A percentile compares a stretch with the other conserved stretches of the same genome.
phyloP scores from a whole-genome alignment of 2,113 vertebrate genomes.

The Psettodes erumei region DNA sequence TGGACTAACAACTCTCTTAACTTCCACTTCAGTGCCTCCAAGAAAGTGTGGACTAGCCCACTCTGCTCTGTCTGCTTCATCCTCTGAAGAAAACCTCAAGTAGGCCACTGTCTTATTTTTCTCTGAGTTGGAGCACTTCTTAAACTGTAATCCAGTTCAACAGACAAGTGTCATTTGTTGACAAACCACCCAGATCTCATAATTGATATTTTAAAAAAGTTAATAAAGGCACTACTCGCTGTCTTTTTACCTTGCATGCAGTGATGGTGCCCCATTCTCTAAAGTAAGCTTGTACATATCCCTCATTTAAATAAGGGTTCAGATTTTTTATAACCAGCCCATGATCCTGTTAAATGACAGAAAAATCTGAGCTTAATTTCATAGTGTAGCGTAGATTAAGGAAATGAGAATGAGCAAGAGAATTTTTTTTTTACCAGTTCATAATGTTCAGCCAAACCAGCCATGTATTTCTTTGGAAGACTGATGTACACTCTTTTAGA shows the following conservation, averaged over 20 bases:
- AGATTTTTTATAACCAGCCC: slow-evolving; percentile 60
- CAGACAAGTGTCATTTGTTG: neutral
- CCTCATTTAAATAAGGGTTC: slow-evolving; percentile 60
- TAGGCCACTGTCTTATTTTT: slow-evolving; percentile 37
- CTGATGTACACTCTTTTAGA: slow-evolving; percentile 44
- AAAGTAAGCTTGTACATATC: slow-evolving; percentile 63
- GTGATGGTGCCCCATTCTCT: slow-evolving; percentile 62
- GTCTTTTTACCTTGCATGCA: slow-evolving; percentile 46
- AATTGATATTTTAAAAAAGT: too few species aligned
- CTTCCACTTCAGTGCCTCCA: slow-evolving; percentile 53
- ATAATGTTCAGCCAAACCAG: slow-evolving; percentile 25
- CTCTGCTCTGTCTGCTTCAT: slow-evolving; percentile 67
- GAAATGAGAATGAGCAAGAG: neutral
- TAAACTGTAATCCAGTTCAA: slow-evolving; percentile 53
- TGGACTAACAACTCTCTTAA: slow-evolving; percentile 59
- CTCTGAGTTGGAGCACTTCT: neutral
- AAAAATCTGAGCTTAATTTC: neutral
- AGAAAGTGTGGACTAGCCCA: slow-evolving; percentile 60
- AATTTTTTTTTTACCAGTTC: slow-evolving; percentile 54
- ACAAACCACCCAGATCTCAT: too few species aligned
- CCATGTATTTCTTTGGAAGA: slow-evolving; percentile 46
- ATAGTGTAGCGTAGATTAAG: neutral
- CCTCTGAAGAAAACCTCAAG: slow-evolving; percentile 62
- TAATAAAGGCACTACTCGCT: neutral
- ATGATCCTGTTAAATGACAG: slow-evolving; percentile 60